A percentile compares a stretch with the other conserved stretches of the same genome.
Conservation (phyloP, 2,113 vertebrate genomes). For the Nasalis larvatus region DNA sequence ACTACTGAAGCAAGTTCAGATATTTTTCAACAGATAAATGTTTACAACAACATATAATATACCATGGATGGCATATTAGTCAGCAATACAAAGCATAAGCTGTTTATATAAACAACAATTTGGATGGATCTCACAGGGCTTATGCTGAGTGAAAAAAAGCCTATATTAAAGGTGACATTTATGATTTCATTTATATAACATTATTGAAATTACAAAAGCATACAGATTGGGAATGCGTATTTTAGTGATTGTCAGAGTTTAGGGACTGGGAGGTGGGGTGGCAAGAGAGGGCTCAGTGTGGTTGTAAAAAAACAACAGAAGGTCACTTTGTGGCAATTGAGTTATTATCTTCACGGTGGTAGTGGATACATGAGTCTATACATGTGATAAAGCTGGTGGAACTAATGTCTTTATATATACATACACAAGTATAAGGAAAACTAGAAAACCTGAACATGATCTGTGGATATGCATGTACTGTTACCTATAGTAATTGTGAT, state of each 20-base stretch:
- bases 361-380: background rate
- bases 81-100: background rate
- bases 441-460: background rate
- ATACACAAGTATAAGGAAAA: background rate
- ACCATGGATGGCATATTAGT: background rate
- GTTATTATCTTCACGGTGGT: background rate
- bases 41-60: background rate
- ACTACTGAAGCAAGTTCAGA: background rate
- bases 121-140: background rate
- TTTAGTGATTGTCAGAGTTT: background rate
- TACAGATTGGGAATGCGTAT: background rate
- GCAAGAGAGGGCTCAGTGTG: background rate
- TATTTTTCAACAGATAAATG: background rate
- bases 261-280: background rate
- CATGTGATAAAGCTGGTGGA: background rate
- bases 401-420: background rate
- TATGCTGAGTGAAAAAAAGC: background rate
- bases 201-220: background rate
- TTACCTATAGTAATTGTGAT: background rate
- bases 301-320: background rate
- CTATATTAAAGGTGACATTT: background rate
- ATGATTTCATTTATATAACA: background rate
- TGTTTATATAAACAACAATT: background rate
- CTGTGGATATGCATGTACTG: background rate
- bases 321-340: background rate